A percentile compares a stretch with the other conserved stretches of the same genome.
Conservation (phyloP, 2,797 vertebrate species). For the Poecilia wingei region DNA sequence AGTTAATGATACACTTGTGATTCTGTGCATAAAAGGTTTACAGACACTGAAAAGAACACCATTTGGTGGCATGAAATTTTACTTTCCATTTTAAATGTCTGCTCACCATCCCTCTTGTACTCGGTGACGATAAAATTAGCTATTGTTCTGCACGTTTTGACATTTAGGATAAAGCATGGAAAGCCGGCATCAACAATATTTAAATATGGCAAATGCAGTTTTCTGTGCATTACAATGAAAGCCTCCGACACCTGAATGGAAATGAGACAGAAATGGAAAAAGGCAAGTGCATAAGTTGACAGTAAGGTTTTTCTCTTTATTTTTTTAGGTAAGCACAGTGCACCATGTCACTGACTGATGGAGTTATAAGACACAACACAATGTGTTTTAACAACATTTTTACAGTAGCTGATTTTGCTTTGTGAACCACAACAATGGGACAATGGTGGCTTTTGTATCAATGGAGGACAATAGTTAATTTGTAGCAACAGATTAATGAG, state of each 20-base stretch:
- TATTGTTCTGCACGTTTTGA: neutral
- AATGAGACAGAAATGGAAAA: conserved; percentile 6
- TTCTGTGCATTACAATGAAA: conserved; percentile 2
- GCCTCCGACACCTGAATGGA: conserved; percentile 1
- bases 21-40: conserved; percentile 54
- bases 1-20: conserved; percentile 69
- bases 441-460: neutral
- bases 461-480: neutral
- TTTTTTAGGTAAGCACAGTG: neutral
- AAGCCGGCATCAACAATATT: neutral
- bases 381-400: neutral
- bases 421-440: neutral
- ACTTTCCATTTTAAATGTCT: conserved; percentile 6
- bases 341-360: neutral
- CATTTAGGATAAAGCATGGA: neutral
- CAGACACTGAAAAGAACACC: conserved; percentile 35
- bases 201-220: neutral
- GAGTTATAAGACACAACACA: neutral
- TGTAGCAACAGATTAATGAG: neutral
- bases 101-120: conserved; percentile 3
- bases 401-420: neutral
- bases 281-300: neutral
- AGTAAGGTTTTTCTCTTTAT: neutral
- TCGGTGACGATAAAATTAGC: neutral
- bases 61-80: conserved; percentile 27